phyloP scores from a whole-genome alignment of 2,113 vertebrate species.

The Crotophaga sulcirostris region DNA sequence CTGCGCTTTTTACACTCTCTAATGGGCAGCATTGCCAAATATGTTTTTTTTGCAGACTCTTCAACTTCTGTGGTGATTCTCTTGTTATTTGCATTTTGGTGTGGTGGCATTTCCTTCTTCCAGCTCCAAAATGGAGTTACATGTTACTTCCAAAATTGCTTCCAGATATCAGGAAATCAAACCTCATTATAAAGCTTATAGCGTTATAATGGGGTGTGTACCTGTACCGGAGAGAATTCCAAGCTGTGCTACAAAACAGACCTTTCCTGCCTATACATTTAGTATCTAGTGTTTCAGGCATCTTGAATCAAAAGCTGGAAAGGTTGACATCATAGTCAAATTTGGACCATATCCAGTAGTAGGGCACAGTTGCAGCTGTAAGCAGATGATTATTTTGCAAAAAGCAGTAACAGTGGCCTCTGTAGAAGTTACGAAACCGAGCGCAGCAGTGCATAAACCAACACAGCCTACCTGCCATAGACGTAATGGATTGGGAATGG shows the following conservation, averaged over 20 bases:
- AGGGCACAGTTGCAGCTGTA: background rate
- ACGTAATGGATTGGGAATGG: background rate
- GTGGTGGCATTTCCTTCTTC: background rate
- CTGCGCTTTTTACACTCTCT: background rate
- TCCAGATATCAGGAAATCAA: background rate
- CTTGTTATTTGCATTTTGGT: background rate
- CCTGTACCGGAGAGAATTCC: background rate
- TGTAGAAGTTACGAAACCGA: background rate
- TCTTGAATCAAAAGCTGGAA: background rate
- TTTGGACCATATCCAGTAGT: background rate
- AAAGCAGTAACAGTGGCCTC: background rate
- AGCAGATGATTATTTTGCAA: background rate
- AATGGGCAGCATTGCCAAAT: background rate
- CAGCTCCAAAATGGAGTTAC: background rate
- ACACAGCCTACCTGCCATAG: background rate
- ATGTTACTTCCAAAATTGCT: background rate
- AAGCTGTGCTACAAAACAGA: background rate
- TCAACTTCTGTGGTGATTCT: background rate
- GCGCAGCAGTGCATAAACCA: fast-evolving
- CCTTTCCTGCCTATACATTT: background rate
- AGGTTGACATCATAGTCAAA: background rate
- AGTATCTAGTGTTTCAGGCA: background rate
- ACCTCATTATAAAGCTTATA: background rate
- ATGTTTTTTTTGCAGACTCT: background rate
- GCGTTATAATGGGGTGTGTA: background rate